Conservation (phyloP, 2,113 vertebrate genomes). For the Gobius niger region DNA sequence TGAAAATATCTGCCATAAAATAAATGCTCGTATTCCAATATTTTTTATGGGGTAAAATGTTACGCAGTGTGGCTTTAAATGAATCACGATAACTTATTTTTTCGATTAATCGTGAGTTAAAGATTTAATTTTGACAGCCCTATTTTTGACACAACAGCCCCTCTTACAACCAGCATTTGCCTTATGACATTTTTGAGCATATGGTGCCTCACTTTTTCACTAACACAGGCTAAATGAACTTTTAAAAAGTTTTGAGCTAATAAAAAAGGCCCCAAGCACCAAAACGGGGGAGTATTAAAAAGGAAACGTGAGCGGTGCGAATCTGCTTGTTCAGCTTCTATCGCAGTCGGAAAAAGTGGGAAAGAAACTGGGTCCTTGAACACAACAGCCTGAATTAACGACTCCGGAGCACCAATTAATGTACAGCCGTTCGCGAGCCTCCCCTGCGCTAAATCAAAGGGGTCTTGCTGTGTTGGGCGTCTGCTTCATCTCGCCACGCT, state of each 20-base stretch:
- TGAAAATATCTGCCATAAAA: no score
- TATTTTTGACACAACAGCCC: neutral
- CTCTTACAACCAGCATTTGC: neutral
- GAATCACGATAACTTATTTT: no score
- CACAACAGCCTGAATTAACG: constrained; percentile 55
- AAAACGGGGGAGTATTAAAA: constrained; percentile 30
- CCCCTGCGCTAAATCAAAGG: constrained; percentile 60
- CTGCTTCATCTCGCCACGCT: constrained; percentile 52
- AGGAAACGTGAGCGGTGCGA: constrained; percentile 34
- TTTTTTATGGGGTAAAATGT: no score
- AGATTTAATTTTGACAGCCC: neutral
- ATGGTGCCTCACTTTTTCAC: neutral
- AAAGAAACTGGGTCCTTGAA: constrained; percentile 56
- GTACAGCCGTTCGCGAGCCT: constrained; percentile 58
- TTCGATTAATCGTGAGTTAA: no score
- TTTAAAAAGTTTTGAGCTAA: constrained; percentile 18
- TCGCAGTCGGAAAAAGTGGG: constrained; percentile 45
- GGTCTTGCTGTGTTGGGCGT: constrained; percentile 63
- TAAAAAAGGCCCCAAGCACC: neutral
- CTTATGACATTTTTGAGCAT: neutral
- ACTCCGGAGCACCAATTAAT: constrained; percentile 69
- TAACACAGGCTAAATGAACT: constrained; percentile 22
- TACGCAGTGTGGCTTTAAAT: no score
- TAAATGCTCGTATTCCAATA: no score
- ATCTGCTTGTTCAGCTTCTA: constrained; percentile 42